These are phyloP conservation scores for Taeniopygia guttata DNA, from an alignment of 2,797 vertebrate genomes.

Conservation along the genomic window DNA sequence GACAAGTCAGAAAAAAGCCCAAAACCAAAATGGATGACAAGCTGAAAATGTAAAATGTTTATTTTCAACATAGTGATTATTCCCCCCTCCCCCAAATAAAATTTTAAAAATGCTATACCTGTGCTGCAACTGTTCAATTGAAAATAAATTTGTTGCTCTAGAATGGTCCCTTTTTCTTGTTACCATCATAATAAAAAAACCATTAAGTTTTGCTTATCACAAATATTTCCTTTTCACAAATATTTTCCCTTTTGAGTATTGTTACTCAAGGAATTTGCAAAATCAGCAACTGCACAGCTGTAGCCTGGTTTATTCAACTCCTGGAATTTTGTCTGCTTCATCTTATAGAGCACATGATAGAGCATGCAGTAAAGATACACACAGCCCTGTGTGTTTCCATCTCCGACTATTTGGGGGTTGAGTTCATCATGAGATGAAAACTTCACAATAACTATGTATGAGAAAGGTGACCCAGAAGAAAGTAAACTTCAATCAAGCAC, in stretches of 20 bases:
- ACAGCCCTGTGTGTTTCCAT: neutral
- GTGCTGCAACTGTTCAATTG: neutral
- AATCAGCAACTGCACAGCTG: neutral
- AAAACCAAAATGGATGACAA: neutral
- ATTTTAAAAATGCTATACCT: neutral
- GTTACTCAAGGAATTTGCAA: neutral
- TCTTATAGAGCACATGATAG: neutral
- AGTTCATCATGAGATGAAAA: neutral
- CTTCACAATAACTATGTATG: neutral
- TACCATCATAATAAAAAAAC: neutral
- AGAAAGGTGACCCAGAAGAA: constrained; percentile 1
- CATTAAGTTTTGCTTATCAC: neutral
- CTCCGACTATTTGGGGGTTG: neutral
- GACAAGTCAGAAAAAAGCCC: neutral
- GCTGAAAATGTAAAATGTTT: neutral
- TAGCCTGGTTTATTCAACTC: neutral
- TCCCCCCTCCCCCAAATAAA: neutral
- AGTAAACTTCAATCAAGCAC: neutral
- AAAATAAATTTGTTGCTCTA: neutral
- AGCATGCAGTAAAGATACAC: neutral
- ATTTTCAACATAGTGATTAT: neutral
- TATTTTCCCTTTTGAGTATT: neutral
- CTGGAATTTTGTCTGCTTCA: neutral
- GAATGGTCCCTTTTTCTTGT: neutral
- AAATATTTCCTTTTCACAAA: too few species aligned